phyloP scores from a whole-genome alignment of 2,113 vertebrate genomes.

The Daubentonia madagascariensis region DNA sequence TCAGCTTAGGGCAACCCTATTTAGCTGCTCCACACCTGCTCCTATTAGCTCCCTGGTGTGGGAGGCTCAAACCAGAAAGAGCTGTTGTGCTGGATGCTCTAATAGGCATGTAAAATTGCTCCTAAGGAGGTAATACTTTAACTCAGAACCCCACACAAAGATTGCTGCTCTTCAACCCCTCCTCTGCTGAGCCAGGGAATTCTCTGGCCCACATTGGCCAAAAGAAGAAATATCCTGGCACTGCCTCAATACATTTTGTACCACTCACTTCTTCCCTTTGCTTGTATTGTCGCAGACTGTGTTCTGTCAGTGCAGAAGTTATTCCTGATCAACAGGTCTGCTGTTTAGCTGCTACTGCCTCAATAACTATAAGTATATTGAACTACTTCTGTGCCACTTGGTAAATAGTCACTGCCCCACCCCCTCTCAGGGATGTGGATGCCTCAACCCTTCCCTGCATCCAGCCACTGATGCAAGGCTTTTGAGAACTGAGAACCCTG shows the following conservation, averaged over 20 bases:
- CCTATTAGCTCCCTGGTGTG: not conserved
- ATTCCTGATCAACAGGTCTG: not conserved
- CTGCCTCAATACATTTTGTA: fast-evolving
- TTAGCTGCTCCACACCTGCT: slow-evolving; percentile 39
- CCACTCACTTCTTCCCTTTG: not conserved
- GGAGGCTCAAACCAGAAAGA: slow-evolving; percentile 62
- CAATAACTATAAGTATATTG: not conserved
- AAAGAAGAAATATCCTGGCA: not conserved
- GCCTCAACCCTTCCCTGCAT: not conserved
- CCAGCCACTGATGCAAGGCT: not conserved
- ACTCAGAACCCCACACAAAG: not conserved
- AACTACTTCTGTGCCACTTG: not conserved
- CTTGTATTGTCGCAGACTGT: not conserved
- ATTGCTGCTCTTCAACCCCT: not conserved
- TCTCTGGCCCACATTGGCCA: not conserved
- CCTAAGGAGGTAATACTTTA: not conserved
- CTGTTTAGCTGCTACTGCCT: not conserved
- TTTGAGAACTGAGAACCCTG: not conserved
- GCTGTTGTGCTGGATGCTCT: slow-evolving; percentile 41
- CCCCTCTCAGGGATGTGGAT: not conserved
- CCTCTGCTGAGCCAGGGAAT: slow-evolving; percentile 16
- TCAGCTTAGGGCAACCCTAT: not conserved
- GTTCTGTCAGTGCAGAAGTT: not conserved
- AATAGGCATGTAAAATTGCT: slow-evolving; percentile 15
- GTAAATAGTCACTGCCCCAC: not conserved